phyloP scores from a whole-genome alignment of 2,888 invertebrate species.

The Epinotia brunnichana region DNA sequence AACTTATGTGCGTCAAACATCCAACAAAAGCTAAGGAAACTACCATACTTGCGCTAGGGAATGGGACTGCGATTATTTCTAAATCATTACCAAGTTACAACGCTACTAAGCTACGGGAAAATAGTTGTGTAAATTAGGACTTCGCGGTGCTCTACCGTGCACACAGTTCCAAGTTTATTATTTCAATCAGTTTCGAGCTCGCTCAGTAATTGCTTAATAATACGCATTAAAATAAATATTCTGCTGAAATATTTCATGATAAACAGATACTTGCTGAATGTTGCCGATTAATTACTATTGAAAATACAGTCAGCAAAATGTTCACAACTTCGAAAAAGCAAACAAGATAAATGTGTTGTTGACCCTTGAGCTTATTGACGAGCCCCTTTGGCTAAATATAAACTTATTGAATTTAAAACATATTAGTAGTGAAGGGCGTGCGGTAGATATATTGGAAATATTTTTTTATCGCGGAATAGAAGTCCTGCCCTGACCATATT shows the following conservation, averaged over 20 bases:
- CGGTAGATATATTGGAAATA: neutral
- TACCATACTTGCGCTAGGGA: constrained; percentile 3
- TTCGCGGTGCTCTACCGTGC: neutral
- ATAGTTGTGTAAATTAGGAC: neutral
- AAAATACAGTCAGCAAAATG: neutral
- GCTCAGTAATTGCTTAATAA: neutral
- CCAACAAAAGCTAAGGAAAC: constrained; percentile 27
- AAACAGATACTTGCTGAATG: constrained; percentile 1
- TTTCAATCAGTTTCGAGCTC: neutral
- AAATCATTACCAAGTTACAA: neutral
- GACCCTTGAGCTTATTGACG: too few species aligned
- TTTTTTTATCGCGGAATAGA: neutral
- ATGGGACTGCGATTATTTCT: neutral
- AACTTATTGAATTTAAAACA: neutral
- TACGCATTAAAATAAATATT: neutral
- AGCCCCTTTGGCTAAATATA: neutral
- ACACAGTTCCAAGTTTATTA: neutral
- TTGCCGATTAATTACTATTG: neutral
- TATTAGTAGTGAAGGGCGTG: neutral
- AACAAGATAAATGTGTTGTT: neutral
- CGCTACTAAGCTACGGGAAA: neutral
- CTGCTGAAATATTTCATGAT: neutral
- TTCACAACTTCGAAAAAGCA: neutral
- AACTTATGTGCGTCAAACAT: constrained; percentile 46
- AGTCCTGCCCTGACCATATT: neutral